phyloP scores from a whole-genome alignment of 2,113 vertebrate genomes.

The Brachirus orientalis region DNA sequence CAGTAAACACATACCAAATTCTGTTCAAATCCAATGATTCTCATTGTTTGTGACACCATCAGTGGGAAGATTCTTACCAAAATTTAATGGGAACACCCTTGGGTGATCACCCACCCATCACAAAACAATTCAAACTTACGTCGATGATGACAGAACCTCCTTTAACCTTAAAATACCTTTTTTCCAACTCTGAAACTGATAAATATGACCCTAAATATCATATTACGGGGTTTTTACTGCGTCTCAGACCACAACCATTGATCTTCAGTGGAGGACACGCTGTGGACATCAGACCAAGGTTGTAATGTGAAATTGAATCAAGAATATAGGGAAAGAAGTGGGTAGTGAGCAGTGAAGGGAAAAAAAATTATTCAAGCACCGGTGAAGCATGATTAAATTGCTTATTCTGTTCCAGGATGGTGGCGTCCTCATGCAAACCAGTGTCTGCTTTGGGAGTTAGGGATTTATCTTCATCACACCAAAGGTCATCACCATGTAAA shows the following conservation, averaged over 20 bases:
- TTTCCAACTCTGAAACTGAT: no score
- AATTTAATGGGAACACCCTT: no score
- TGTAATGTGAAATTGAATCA: constrained; percentile 28
- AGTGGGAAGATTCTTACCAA: no score
- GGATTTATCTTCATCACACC: constrained; percentile 62
- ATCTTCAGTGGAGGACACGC: constrained; percentile 29
- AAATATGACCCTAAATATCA: constrained; percentile 21
- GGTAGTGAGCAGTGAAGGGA: neutral
- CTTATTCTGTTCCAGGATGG: constrained; percentile 41
- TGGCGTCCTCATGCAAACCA: constrained; percentile 35
- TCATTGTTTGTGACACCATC: no score
- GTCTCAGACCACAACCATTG: constrained; percentile 44
- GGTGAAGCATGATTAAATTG: constrained; percentile 21
- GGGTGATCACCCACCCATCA: no score
- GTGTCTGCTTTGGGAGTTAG: constrained; percentile 19
- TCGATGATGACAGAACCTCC: no score
- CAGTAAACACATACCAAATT: no score
- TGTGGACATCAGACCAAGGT: constrained; percentile 11
- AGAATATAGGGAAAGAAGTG: constrained; percentile 5
- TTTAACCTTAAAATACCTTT: no score
- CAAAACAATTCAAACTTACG: no score
- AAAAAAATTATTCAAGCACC: constrained; percentile 32
- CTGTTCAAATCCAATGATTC: no score
- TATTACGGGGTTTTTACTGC: constrained; percentile 31
- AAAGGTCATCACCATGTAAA: constrained; percentile 56